A percentile compares a stretch with the other conserved stretches of the same genome.
Conservation (phyloP, 2,888 invertebrate genomes). For the Rotaria macrura region DNA sequence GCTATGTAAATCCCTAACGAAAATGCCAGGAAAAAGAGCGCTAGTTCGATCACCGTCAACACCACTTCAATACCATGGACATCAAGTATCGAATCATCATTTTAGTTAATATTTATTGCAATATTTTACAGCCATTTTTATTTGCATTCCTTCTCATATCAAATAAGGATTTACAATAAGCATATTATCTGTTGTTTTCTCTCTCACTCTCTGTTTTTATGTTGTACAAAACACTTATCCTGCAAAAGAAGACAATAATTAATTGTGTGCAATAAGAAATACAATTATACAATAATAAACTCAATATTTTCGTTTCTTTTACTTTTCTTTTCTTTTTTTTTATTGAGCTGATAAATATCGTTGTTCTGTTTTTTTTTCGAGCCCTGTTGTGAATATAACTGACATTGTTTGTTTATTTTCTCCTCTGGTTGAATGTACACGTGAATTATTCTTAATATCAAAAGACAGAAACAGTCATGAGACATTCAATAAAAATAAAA, state of each 20-base stretch:
- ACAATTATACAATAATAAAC: neutral
- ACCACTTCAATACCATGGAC: constrained; percentile 68
- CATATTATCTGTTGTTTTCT: neutral
- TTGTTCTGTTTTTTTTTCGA: neutral
- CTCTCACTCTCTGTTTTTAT: neutral
- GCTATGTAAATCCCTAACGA: constrained; percentile 69
- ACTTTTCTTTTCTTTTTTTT: too few species aligned
- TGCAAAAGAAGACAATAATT: neutral
- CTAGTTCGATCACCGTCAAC: constrained; percentile 93
- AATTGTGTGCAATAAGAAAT: neutral
- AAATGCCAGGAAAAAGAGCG: constrained; percentile 76
- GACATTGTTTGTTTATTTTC: neutral
- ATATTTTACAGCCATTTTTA: neutral
- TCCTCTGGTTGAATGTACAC: neutral
- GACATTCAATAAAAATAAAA: neutral
- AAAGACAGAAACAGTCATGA: neutral
- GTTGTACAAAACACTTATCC: neutral
- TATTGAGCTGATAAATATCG: neutral
- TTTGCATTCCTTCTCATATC: neutral
- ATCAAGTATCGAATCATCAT: neutral
- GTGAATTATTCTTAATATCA: neutral
- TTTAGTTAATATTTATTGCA: neutral
- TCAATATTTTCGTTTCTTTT: neutral
- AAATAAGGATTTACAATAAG: neutral
- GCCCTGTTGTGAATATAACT: neutral